Evolutionary conservation across 92 coral and sea anemone genomes (phyloP).

Genomic region (Porites cylindrica): DNA sequence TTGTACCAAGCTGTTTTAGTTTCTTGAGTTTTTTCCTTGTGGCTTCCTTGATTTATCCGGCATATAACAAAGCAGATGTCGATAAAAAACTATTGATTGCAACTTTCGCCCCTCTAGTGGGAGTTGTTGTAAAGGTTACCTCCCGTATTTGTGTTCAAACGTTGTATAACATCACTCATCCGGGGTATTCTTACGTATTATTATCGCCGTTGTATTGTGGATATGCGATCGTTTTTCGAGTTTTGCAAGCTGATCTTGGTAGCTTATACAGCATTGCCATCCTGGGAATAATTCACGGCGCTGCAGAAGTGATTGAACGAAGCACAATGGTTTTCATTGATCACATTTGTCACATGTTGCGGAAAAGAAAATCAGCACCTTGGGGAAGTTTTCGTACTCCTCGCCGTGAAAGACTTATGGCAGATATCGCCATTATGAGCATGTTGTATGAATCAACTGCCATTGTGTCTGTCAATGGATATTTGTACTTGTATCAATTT

Average conservation of each 20-base stretch:
- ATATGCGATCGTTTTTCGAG: constrained; percentile 19
- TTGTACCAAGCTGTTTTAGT: background rate
- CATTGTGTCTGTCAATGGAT: constrained; percentile 9
- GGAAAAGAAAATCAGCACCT: constrained; percentile 27
- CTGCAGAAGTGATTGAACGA: constrained; percentile 33
- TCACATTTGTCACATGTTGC: constrained; percentile 4
- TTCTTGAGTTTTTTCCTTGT: background rate
- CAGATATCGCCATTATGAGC: constrained; percentile 56
- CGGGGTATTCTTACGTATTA: constrained; percentile 30
- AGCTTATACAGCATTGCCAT: constrained; percentile 21
- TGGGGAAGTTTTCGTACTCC: constrained; percentile 57
- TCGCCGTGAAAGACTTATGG: constrained; percentile 52
- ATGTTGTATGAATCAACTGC: constrained; percentile 24
- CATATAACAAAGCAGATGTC: background rate
- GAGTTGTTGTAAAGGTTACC: background rate
- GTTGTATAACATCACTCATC: constrained; percentile 10
- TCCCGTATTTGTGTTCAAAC: background rate
- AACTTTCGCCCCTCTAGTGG: background rate
- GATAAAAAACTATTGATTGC: background rate
- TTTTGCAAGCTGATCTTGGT: constrained; percentile 37
- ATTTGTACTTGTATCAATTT: constrained; percentile 1
- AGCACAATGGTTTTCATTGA: constrained; percentile 34
- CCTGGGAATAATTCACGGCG: constrained; percentile 33
- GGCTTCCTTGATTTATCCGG: background rate
- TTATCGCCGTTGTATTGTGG: constrained; percentile 16